These are phyloP conservation scores for Ischnus inquisitorius DNA, from an alignment of 2,888 invertebrate genomes.

Conservation along the genomic window DNA sequence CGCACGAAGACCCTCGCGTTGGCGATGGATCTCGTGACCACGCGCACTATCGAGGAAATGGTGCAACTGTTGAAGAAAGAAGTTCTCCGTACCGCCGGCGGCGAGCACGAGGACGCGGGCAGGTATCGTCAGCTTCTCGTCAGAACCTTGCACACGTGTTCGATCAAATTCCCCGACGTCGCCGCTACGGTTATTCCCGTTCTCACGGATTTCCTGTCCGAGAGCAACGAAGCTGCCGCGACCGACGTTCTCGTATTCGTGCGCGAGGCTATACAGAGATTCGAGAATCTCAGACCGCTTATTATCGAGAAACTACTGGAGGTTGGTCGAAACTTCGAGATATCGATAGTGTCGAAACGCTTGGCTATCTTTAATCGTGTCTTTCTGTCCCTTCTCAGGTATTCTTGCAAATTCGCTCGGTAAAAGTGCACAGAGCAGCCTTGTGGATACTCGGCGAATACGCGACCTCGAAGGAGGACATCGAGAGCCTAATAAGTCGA, in stretches of 20 bases:
- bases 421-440: constrained; percentile 96
- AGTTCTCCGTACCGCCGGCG: constrained; percentile 94
- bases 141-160: constrained; percentile 96
- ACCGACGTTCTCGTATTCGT: constrained; percentile 97
- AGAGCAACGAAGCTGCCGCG: constrained; percentile 95
- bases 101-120: constrained; percentile 98
- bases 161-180: constrained; percentile 98
- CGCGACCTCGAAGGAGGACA: constrained; percentile 92
- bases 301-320: constrained; percentile 90
- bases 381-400: constrained; percentile 87
- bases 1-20: constrained; percentile 94
- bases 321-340: constrained; percentile 67
- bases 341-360: background rate
- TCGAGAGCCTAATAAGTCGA: constrained; percentile 92
- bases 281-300: constrained; percentile 92
- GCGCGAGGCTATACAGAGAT: constrained; percentile 97
- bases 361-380: constrained; percentile 4
- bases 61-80: constrained; percentile 97
- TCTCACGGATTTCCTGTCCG: constrained; percentile 96
- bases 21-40: constrained; percentile 95
- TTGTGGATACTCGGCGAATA: constrained; percentile 99
- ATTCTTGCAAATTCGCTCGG: constrained; percentile 95
- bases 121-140: constrained; percentile 98
- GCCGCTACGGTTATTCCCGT: constrained; percentile 97
- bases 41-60: constrained; percentile 98